Evolutionary conservation across 2,113 vertebrate genomes (phyloP).

Genomic region (Delphinus delphis): DNA sequence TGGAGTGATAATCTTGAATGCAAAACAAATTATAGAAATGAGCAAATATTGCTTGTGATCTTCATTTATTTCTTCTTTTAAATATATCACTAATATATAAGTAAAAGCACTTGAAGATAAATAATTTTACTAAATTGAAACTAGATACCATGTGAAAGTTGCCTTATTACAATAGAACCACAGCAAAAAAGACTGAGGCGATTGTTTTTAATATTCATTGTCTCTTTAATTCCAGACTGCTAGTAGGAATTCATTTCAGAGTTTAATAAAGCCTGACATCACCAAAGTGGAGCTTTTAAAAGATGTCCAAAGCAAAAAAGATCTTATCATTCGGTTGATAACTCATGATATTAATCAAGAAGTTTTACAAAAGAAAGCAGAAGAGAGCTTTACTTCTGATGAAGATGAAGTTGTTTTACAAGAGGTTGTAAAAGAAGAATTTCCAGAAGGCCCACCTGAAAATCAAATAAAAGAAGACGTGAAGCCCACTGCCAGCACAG

Average conservation of each 20-base stretch:
- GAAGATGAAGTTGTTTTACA: slow-evolving; percentile 39
- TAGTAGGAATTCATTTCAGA: slow-evolving; percentile 66
- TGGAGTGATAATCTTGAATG: neutral
- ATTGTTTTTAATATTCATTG: slow-evolving; percentile 23
- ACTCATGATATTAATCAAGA: slow-evolving; percentile 46
- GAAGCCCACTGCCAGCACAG: neutral
- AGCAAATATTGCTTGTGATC: slow-evolving; percentile 25
- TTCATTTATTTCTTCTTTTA: slow-evolving; percentile 30
- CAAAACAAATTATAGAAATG: neutral
- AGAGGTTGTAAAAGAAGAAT: slow-evolving; percentile 13
- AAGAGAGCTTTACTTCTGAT: neutral
- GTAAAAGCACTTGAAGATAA: slow-evolving; percentile 12
- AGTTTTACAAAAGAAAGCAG: neutral
- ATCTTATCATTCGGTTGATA: slow-evolving; percentile 56
- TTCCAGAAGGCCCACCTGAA: neutral
- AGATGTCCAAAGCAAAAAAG: slow-evolving; percentile 55
- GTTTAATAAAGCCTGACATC: slow-evolving; percentile 61
- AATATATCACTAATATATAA: slow-evolving; percentile 5
- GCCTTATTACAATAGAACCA: slow-evolving; percentile 27
- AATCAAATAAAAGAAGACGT: neutral
- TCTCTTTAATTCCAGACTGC: slow-evolving; percentile 56
- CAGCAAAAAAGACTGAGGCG: neutral
- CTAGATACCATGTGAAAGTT: neutral
- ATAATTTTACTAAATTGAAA: slow-evolving; percentile 40
- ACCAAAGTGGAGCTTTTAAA: slow-evolving; percentile 64